phyloP scores from a whole-genome alignment of 53 echinoderm and acorn worm species.

The Paracentrotus lividus region DNA sequence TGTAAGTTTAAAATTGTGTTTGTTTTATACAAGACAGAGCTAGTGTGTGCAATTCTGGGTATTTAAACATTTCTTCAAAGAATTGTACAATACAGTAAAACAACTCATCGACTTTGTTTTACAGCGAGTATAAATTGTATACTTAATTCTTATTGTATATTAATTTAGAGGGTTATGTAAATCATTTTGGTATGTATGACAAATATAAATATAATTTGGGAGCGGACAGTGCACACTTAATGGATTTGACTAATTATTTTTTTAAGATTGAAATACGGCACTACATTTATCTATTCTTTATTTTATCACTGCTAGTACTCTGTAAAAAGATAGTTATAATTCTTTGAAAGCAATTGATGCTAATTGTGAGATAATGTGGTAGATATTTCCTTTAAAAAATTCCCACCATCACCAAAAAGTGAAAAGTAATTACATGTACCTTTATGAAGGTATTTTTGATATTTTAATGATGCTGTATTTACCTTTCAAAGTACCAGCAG shows the following conservation, averaged over 20 bases:
- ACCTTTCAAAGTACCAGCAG: background rate
- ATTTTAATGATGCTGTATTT: background rate
- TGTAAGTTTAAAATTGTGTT: no score
- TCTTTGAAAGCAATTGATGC: slow-evolving; percentile 15
- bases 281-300: slow-evolving; percentile 2
- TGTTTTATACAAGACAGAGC: no score
- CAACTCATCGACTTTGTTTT: slow-evolving; percentile 25
- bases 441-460: slow-evolving; percentile 46
- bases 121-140: background rate
- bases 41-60: background rate
- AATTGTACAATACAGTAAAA: background rate
- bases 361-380: background rate
- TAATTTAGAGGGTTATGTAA: background rate
- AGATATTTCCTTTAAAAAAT: slow-evolving; percentile 21
- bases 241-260: background rate
- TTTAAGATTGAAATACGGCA: slow-evolving; percentile 2
- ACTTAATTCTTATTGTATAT: background rate
- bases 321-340: slow-evolving; percentile 38
- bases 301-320: slow-evolving; percentile 19
- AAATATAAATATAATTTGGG: background rate
- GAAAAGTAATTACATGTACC: background rate
- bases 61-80: background rate
- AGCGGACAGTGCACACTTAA: slow-evolving; percentile 5
- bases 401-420: slow-evolving; percentile 52
- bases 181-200: background rate